Evolutionary conservation across 2,797 vertebrate species (phyloP).

Genomic region (Xerus rutilus): DNA sequence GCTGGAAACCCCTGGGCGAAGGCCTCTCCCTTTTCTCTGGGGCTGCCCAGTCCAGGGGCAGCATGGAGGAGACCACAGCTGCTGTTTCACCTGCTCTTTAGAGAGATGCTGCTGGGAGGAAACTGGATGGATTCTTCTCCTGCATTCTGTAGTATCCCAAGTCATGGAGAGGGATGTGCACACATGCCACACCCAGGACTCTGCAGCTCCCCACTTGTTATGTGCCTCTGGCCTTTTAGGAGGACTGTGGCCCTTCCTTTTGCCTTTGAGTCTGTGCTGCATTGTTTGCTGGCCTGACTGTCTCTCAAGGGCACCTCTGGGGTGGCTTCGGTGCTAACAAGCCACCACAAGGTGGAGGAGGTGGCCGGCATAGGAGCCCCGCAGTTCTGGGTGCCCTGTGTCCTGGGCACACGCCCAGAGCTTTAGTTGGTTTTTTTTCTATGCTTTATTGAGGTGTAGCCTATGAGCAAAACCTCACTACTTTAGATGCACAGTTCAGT

Average conservation of each 20-base stretch:
- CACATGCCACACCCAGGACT: fast-evolving
- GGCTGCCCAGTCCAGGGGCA: no score
- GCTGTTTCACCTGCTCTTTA: background rate
- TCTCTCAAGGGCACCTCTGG: background rate
- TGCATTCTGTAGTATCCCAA: fast-evolving
- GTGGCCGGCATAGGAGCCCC: no score
- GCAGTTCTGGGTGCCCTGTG: fast-evolving
- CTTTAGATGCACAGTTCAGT: no score
- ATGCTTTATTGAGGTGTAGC: background rate
- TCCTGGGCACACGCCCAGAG: background rate
- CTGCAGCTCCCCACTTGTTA: fast-evolving
- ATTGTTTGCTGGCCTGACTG: background rate
- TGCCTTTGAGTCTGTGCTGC: background rate
- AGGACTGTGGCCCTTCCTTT: background rate
- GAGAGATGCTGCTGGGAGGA: background rate
- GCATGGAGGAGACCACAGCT: fast-evolving
- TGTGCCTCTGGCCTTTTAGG: background rate
- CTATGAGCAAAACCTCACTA: background rate
- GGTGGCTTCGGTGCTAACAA: background rate
- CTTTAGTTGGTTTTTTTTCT: background rate
- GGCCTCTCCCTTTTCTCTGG: no score
- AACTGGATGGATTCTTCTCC: no score
- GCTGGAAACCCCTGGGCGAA: no score
- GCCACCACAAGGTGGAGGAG: background rate
- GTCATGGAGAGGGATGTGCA: fast-evolving